These are phyloP conservation scores for Diadegma fenestrale DNA, from an alignment of 2,888 invertebrate genomes.

Conservation along the genomic window DNA sequence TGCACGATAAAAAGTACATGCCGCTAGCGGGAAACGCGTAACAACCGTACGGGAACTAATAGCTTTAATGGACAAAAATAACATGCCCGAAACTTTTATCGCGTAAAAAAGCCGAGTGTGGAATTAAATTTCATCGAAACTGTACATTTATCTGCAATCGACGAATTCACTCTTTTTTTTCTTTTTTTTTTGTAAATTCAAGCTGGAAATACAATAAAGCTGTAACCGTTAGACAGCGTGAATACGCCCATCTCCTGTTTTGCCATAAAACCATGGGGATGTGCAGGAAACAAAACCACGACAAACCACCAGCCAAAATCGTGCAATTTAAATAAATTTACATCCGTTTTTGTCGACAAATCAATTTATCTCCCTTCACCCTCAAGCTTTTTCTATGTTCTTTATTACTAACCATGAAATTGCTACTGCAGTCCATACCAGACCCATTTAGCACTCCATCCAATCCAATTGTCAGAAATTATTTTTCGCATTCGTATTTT, in stretches of 20 bases:
- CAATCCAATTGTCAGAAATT: background rate
- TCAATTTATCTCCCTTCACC: slow-evolving; percentile 64
- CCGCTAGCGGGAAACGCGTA: background rate
- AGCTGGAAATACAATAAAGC: slow-evolving; percentile 79
- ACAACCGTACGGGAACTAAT: background rate
- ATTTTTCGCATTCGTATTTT: background rate
- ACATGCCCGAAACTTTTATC: background rate
- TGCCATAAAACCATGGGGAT: slow-evolving; percentile 79
- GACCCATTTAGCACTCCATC: background rate
- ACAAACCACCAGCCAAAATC: slow-evolving; percentile 83
- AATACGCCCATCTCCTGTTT: slow-evolving; percentile 82
- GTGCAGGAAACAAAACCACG: slow-evolving; percentile 83
- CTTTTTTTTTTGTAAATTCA: slow-evolving; percentile 78
- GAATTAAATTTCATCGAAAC: background rate
- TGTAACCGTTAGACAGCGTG: slow-evolving; percentile 75
- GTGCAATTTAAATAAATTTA: slow-evolving; percentile 84
- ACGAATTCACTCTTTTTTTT: background rate
- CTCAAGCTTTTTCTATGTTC: slow-evolving; percentile 55
- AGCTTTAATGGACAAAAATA: background rate
- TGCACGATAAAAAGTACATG: background rate
- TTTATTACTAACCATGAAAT: slow-evolving; percentile 32
- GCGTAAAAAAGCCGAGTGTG: background rate
- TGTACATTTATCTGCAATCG: slow-evolving; percentile 7
- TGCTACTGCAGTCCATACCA: background rate
- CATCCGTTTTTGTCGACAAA: slow-evolving; percentile 80